Base-by-base conservation (phyloP, 2,797 vertebrate genomes). In the Sciurus vulgaris region DNA sequence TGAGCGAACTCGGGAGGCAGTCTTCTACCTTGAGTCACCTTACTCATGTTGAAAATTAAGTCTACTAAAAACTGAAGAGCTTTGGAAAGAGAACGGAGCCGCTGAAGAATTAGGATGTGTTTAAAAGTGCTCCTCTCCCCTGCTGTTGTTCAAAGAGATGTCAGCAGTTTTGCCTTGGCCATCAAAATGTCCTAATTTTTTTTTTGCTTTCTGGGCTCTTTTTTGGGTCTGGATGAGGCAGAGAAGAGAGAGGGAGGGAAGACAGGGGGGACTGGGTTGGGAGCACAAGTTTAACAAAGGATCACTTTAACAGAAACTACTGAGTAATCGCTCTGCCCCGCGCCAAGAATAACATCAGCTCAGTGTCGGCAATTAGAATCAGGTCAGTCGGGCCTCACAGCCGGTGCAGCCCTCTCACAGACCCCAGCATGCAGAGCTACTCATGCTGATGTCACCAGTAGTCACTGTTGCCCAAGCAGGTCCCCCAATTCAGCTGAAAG, bases 271-370 rank as follows among this genome's bases (percentile, higher is more conserved):
- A 95, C 96, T 95, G 96, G 97, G 95, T 74, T 97, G 97, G 97
- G 98, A 98, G 97, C 97, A 97, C 95, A 98, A 97, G 96, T 98
- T 98, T 98, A 98, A 99, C 98, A 98, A 98, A 98, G 98, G 98
- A 99, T 99, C 98, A 96, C 98, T 99, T 99, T 98, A 99, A 98
- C 98, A 98, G 98, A 99, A 98, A 98, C 98, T 97, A 98, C 98
- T 98, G 98, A 98, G 98, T 99, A 99, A 99, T 98, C 91, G 97
- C 95, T 98, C 95, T 78, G 70, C 81, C 96, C 96, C 8, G 87
- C 92, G 98, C 99, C 99, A 99, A 99, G 97, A 99, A 98, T 98
- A 99, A 99, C 98, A 99, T 99, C 98, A 98, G 98, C 98, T 98
- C 98, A 97, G 97, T 97, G 98, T 98, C 98, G 97, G 99, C 98